Percentiles rank a stretch among this genome's conserved stretches.
Evolutionary conservation across 2,888 invertebrate genomes (phyloP).

Genomic region (Chrysolina haemoptera): DNA sequence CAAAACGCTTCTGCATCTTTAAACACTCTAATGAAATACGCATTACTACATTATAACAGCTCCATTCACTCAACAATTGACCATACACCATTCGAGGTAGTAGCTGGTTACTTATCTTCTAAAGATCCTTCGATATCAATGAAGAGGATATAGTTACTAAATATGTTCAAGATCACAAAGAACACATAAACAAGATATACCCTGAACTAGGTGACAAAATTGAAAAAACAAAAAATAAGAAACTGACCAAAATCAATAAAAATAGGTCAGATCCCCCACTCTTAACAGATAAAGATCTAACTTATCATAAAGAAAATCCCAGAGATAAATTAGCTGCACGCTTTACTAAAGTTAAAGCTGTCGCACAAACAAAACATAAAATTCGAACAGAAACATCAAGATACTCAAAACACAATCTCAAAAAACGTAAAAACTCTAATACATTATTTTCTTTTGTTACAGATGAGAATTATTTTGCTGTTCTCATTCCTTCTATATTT

Average conservation of each 20-base stretch:
- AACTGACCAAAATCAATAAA: neutral
- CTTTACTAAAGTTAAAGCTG: neutral
- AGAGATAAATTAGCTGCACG: neutral
- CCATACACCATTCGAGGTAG: neutral
- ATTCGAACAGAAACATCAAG: neutral
- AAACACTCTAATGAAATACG: neutral
- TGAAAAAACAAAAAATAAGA: neutral
- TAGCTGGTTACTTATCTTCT: neutral
- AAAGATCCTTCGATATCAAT: neutral
- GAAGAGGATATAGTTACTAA: neutral
- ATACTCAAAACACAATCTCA: neutral
- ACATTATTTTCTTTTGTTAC: neutral
- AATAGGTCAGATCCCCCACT: neutral
- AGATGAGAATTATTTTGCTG: conserved; percentile 6
- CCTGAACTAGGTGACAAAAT: neutral
- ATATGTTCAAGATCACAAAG: neutral
- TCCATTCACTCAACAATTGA: neutral
- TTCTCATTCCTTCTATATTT: neutral
- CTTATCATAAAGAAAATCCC: neutral
- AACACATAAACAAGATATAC: neutral
- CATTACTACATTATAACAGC: neutral
- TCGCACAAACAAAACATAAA: neutral
- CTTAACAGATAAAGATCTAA: neutral
- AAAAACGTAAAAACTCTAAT: conserved; percentile 3
- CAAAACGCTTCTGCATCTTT: neutral